Conservation (phyloP, 2,888 invertebrate species). For the Oscheius sp. region DNA sequence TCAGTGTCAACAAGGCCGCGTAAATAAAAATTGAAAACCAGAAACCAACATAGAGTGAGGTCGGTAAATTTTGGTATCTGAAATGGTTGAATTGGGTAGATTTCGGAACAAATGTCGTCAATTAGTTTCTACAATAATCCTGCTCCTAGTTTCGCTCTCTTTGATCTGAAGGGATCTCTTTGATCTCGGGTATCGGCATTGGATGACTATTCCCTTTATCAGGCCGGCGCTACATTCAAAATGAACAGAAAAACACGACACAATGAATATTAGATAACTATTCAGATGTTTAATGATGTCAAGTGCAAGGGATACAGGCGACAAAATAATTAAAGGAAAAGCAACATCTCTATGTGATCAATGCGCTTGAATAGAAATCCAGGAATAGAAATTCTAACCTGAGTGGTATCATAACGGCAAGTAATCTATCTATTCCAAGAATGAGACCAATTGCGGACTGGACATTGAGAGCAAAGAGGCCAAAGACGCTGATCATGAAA, state of each 20-base stretch:
- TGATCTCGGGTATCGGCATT: too few species aligned
- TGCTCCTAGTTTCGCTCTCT: too few species aligned
- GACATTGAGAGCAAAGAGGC: constrained; percentile 54
- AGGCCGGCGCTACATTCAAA: neutral
- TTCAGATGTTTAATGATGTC: too few species aligned
- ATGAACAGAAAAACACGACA: too few species aligned
- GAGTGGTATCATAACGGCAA: constrained; percentile 50
- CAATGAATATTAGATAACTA: too few species aligned
- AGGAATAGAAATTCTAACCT: too few species aligned
- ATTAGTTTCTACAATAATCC: too few species aligned
- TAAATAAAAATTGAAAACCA: constrained; percentile 37
- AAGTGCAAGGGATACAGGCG: too few species aligned
- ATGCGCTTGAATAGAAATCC: neutral
- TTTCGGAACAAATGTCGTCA: too few species aligned
- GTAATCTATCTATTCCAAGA: constrained; percentile 53
- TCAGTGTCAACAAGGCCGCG: constrained; percentile 37
- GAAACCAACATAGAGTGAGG: constrained; percentile 36
- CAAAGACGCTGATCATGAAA: constrained; percentile 47
- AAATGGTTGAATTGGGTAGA: too few species aligned
- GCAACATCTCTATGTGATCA: constrained; percentile 30
- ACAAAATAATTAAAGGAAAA: neutral
- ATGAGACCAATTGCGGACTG: constrained; percentile 54
- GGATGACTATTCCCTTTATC: too few species aligned
- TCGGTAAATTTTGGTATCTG: constrained; percentile 46
- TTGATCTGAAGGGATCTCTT: too few species aligned